A percentile compares a stretch with the other conserved stretches of the same genome.
phyloP scores from a whole-genome alignment of 2,888 invertebrate species.

The Pimpla rufipes region DNA sequence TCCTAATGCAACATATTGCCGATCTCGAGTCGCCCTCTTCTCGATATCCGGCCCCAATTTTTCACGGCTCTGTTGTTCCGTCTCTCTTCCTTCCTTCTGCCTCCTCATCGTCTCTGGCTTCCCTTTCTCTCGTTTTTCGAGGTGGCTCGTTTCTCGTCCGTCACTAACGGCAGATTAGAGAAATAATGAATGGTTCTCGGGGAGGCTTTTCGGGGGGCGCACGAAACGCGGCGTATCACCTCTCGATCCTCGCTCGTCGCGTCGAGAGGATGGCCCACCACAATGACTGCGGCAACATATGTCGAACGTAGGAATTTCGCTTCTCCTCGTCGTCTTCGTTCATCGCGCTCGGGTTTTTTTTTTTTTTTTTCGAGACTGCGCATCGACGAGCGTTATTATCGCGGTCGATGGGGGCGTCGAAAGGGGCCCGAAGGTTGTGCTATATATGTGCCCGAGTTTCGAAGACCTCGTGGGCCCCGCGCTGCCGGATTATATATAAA shows the following conservation, averaged over 20 bases:
- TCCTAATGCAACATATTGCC: conserved; percentile 77
- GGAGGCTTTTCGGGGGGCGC: conserved; percentile 53
- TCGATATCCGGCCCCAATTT: conserved; percentile 79
- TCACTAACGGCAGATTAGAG: conserved; percentile 77
- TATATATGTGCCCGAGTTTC: conserved; percentile 57
- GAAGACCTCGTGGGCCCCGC: conserved; percentile 20
- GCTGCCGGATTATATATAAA: conserved; percentile 44
- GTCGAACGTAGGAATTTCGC: conserved; percentile 74
- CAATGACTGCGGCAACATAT: conserved; percentile 82
- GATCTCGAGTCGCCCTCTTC: conserved; percentile 66
- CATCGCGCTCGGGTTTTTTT: too few relatives aligned
- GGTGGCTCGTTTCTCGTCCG: conserved; percentile 7
- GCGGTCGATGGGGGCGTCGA: conserved; percentile 63
- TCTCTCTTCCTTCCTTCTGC: conserved; percentile 58
- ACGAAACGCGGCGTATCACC: conserved; percentile 60
- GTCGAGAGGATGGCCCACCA: conserved; percentile 59
- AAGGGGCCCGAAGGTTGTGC: conserved; percentile 42
- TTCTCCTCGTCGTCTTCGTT: conserved; percentile 58
- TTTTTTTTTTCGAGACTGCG: conserved; percentile 76
- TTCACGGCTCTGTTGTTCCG: conserved; percentile 66
- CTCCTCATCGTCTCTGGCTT: conserved; percentile 16
- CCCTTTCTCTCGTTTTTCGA: conserved; percentile 31
- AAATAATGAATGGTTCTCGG: conserved; percentile 68
- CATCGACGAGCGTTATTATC: conserved; percentile 82
- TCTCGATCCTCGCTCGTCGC: conserved; percentile 51